Conservation (phyloP, 2,888 invertebrate species). For the Cotesia congregata region DNA sequence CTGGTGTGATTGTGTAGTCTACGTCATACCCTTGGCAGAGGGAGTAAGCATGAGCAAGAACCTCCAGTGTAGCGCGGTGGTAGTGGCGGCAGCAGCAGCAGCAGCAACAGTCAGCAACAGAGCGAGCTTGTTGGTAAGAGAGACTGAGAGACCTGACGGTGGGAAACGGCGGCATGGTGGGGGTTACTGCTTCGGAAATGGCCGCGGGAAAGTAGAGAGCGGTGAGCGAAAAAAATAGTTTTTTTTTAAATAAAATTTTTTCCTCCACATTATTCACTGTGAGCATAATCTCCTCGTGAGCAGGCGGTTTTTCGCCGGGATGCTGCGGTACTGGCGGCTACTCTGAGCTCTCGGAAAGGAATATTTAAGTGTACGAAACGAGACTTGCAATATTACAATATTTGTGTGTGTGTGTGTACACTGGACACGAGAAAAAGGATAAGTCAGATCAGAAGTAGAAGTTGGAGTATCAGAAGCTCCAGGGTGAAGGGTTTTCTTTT, state of each 20-base stretch:
- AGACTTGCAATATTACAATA: background rate
- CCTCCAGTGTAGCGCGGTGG: background rate
- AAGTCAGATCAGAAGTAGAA: background rate
- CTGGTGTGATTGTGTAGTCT: conserved; percentile 22
- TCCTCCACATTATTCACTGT: conserved; percentile 10
- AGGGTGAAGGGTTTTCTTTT: conserved; percentile 1
- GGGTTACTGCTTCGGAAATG: conserved; percentile 63
- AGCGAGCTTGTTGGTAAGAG: background rate
- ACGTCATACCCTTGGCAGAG: conserved; percentile 22
- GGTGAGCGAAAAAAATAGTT: conserved; percentile 40
- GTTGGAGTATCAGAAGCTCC: background rate
- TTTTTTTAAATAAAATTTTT: conserved; percentile 23
- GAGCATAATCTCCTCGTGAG: conserved; percentile 32
- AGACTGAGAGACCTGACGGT: conserved; percentile 21
- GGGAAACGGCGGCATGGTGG: conserved; percentile 65
- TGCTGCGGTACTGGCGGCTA: conserved; percentile 13
- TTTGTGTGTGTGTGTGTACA: background rate
- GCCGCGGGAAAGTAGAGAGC: conserved; percentile 69
- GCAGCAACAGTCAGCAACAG: no score
- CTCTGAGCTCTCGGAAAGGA: conserved; percentile 5
- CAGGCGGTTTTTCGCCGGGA: conserved; percentile 34
- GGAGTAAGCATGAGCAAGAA: conserved; percentile 50
- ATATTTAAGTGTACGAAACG: background rate
- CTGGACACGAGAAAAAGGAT: background rate
- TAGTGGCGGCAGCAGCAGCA: conserved; percentile 51